Conservation (phyloP, 64 coral and sea anemone genomes). For the Montipora sp. region DNA sequence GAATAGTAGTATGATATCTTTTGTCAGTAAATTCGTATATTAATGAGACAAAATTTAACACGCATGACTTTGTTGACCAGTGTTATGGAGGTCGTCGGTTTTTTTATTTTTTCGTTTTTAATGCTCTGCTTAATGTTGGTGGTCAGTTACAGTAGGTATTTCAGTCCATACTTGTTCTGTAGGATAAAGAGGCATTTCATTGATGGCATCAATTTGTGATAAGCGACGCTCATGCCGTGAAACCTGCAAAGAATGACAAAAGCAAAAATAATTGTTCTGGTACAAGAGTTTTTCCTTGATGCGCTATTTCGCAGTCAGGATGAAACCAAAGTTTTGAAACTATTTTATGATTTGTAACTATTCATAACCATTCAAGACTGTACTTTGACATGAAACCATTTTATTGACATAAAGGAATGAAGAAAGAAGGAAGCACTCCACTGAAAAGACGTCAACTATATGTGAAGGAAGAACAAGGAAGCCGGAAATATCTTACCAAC, state of each 20-base stretch:
- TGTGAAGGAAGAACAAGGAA: too few species aligned
- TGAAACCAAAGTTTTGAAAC: not conserved
- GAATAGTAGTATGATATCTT: too few species aligned
- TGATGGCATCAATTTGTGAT: conserved; percentile 98
- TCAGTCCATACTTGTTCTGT: conserved; percentile 80
- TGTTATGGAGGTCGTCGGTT: too few species aligned
- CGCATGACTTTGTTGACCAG: too few species aligned
- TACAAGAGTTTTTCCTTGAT: not conserved
- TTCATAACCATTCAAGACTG: too few species aligned
- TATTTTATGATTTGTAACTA: too few species aligned
- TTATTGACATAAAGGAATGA: too few species aligned
- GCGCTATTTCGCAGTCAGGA: not conserved
- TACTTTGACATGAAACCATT: too few species aligned
- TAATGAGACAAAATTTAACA: too few species aligned
- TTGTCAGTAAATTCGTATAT: too few species aligned
- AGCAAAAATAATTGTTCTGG: not conserved
- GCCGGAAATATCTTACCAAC: conserved; percentile 59
- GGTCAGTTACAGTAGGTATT: not conserved
- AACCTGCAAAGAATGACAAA: conserved; percentile 53
- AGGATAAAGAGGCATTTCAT: conserved; percentile 98
- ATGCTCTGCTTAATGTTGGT: not conserved
- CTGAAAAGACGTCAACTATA: not conserved
- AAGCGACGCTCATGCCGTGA: conserved; percentile 93
- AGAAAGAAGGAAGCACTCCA: too few species aligned
- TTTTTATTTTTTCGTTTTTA: too few species aligned